Evolutionary conservation across 2,113 vertebrate genomes (phyloP), one percentile per base, ranked within the genome.

Genomic region (Pterophyllum scalare): DNA sequence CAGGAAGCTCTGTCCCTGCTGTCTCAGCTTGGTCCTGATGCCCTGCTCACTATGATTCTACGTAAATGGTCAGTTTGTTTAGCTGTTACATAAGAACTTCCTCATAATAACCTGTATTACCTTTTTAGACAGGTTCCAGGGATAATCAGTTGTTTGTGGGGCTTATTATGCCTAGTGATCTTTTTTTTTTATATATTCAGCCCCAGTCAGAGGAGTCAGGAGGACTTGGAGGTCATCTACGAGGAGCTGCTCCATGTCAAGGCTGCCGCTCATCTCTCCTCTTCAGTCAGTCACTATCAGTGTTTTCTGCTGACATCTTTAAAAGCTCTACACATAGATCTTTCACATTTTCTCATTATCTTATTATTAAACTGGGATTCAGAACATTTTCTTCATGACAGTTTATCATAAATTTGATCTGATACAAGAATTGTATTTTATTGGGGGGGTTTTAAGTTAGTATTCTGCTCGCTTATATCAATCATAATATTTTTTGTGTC

Each of bases 221-320:
- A 98, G 13, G 98, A 99, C 87, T 94, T 99, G 88, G 98, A 98
- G 81, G 96, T 99, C 75, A 99, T 99, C 82, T 99, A 98, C 1
- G 98, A 99, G 93, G 98, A 99, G 92, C 93, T 99, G 58, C 96
- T 98, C 1, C 98, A 99, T 57, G 95, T 99, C 91, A 99, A 99
- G 81, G 98, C 98, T 0, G 97, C 97, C 28, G 97, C 98, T 22
- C 98, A 99, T 81, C 97, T 99, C 75, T 99, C 98, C 87, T 96
- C 96, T 84, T 97, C 97, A 2, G 98, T 99, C 74, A 96, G 94
- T 93, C 58, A 14, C 46, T 5, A 8, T 24, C 20, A 58, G 13
- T 19, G 11, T 12, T 59, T 59, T 40, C 31, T 3, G 11, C 14
- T 60, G 26, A 77, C 38, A 58, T 79, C 43, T 64, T 49, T 43